phyloP scores from a whole-genome alignment of 35 echinoderm and acorn worm species.

The Ophiothrix spiculata region DNA sequence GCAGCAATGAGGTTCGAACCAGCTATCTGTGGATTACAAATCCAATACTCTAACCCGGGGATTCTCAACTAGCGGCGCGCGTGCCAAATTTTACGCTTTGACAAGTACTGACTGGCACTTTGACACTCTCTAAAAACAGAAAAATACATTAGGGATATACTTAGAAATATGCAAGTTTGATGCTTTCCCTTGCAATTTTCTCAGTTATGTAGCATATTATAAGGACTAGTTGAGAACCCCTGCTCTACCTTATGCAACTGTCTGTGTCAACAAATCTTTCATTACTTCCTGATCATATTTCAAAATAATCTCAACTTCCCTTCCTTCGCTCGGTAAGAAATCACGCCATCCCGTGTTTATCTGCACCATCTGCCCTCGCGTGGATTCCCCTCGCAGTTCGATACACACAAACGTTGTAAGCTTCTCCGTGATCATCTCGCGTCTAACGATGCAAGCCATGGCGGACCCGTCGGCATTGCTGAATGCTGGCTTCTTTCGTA shows the following conservation, averaged over 20 bases:
- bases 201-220: no score
- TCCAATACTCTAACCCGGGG: no score
- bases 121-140: no score
- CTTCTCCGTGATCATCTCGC: conserved; percentile 13
- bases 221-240: no score
- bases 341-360: not conserved
- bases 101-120: no score
- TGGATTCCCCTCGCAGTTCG: conserved; percentile 22
- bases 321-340: not conserved
- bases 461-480: conserved; percentile 21
- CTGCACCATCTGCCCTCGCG: conserved; percentile 39
- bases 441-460: conserved; percentile 18
- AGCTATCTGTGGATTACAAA: no score
- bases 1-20: no score
- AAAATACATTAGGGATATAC: no score
- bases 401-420: conserved; percentile 14
- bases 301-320: not conserved
- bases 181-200: no score
- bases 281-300: not conserved
- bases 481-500: not conserved
- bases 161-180: no score
- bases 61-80: no score
- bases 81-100: no score
- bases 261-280: not conserved
- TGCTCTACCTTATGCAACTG: not conserved